Conservation (phyloP, 2,113 vertebrate genomes). For the Corynorhinus townsendii region DNA sequence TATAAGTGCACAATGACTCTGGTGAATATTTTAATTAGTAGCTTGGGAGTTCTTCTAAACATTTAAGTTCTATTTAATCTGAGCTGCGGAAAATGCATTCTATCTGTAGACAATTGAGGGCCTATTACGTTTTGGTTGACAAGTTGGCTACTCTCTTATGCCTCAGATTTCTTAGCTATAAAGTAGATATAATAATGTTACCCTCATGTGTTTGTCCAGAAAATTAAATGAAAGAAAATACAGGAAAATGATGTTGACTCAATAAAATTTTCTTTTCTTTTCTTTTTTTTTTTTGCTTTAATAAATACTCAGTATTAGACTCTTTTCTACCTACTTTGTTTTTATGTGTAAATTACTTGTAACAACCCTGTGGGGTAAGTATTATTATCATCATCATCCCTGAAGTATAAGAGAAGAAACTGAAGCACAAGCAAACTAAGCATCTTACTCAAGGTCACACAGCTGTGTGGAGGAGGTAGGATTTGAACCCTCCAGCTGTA, state of each 20-base stretch:
- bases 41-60: neutral
- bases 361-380: too few species aligned
- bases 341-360: neutral
- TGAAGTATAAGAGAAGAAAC: neutral
- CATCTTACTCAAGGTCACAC: neutral
- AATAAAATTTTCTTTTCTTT: neutral
- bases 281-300: neutral
- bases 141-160: neutral
- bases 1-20: neutral
- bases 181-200: neutral
- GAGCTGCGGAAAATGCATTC: neutral
- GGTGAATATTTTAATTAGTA: slow-evolving; percentile 50
- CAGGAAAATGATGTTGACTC: neutral
- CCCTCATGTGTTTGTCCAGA: neutral
- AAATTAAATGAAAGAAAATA: neutral
- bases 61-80: neutral
- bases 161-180: neutral
- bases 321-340: neutral
- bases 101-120: neutral
- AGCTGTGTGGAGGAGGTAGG: neutral
- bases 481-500: neutral
- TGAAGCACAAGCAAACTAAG: neutral
- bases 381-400: neutral
- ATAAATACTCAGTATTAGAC: neutral
- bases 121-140: neutral